Base-by-base conservation (phyloP, 2,888 invertebrate genomes). In the Meliscaeva auricollis region DNA sequence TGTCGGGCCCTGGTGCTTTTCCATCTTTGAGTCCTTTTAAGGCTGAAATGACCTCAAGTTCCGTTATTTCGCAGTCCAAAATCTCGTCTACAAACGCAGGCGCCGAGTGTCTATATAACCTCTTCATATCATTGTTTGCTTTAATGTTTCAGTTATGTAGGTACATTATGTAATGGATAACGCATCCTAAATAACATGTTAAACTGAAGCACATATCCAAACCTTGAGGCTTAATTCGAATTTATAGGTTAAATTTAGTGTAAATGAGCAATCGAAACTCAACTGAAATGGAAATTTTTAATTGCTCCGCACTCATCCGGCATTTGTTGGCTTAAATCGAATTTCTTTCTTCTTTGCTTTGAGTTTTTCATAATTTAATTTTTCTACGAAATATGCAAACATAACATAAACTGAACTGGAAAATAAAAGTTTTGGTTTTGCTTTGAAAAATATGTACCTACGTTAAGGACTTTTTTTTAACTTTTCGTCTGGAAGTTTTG, bases 251-350 rank as follows among this genome's bases (percentile, higher is more conserved):
- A 62, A 85, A 80, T 85, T 68, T 73, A 69, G 85, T 81, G 85
- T 77, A 85, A 85, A 85, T 85, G 85, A 85, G 81, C 81, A 81
- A 81, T 85, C 69, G 85, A 81, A 56, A 26, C 73, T 48, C 76
- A 72, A 56, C 73, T 81, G 76, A 81, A 64, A 73, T 77, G 85
- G 81, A 85, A 76, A 69, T 73, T 85, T 85, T 81, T 85, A 85
- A 85, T 85, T 85, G 85, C 76, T 73, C 56, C 35, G 20, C 72
- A 62, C 44, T 80, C 68, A 74, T 68, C 52, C 44, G 62, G 54
- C 38, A 74, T 46, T 54, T 26, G 41, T 76, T 76, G 11, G 50
- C 50, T 62, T n/a, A 54, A 46, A 52, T 56, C 26, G 9, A 20
- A 22, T 15, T n/a, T 20, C n/a, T 17, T 46, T 30, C 35, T 70